Base-by-base conservation (phyloP, 2,888 invertebrate genomes). In the Amorpha juglandis region DNA sequence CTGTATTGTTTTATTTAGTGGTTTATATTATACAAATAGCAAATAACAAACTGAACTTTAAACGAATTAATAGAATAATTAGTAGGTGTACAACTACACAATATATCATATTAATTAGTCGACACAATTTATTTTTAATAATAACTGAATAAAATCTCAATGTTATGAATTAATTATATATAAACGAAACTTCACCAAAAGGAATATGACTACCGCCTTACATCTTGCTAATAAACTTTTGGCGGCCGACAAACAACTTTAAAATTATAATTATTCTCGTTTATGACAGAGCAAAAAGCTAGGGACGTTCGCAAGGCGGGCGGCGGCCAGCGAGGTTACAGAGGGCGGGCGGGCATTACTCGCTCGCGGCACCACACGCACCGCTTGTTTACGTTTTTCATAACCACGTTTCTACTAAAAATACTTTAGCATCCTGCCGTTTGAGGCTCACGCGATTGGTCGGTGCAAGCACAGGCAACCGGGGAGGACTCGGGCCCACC, bases 381-480 rank as follows among this genome's bases (percentile, higher is more conserved):
- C 77, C 79, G 85, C 87, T 88, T 92, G 92, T 93, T 93, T 92
- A 92, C 91, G 89, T 91, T 92, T 90, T 89, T 87, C 86, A 82
- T 88, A 85, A 90, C 89, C 92, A 92, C 90, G 92, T 88, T 91
- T 87, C 83, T 82, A 84, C 92, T 93, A 92, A 91, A 92, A 92
- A 92, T 92, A 93, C 88, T 86, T 84, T 78, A 88, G 87, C 89
- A 90, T 92, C 92, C 92, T 93, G 89, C 90, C 92, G 92, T 91
- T 93, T 93, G 90, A 86, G 91, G 83, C 85, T 84, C 82, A 78
- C 86, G 88, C 86, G 72, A 93, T 93, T 93, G 92, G 92, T 83
- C 88, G 79, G 78, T 83, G 86, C 83, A 67, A 69, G 82, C 86
- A 86, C 87, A 90, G 90, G 91, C 88, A 89, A 73, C 83, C 77